phyloP scores from a whole-genome alignment of 1,140 invertebrate species.

The Drosophila obscura region DNA sequence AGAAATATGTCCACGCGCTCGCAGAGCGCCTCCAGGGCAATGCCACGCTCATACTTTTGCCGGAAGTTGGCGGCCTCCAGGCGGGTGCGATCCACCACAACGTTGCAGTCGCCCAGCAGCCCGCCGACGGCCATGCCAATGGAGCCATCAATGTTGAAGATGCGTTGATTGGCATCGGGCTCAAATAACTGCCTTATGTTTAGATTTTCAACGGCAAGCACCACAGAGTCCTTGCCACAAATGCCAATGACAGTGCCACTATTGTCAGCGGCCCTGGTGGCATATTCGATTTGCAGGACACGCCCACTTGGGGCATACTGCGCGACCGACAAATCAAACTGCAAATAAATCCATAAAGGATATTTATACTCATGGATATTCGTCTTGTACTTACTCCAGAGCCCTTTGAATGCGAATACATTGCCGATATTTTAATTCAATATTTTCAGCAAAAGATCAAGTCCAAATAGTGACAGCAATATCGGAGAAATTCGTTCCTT shows the following conservation, averaged over 20 bases:
- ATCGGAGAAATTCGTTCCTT: no score
- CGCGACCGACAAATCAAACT: slow-evolving; percentile 99
- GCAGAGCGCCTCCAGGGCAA: slow-evolving; percentile 95
- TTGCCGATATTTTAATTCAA: slow-evolving; percentile 79
- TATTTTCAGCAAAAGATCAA: not conserved
- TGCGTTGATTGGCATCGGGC: slow-evolving; percentile 94
- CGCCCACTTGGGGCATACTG: slow-evolving; percentile 99
- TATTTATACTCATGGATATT: slow-evolving; percentile 16
- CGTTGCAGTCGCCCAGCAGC: slow-evolving; percentile 95
- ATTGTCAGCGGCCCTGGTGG: slow-evolving; percentile 99
- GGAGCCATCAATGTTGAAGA: slow-evolving; percentile 96
- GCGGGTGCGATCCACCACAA: slow-evolving; percentile 94
- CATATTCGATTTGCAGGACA: slow-evolving; percentile 99
- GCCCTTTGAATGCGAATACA: slow-evolving; percentile 94
- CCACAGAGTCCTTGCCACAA: slow-evolving; percentile 97
- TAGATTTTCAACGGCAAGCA: slow-evolving; percentile 98
- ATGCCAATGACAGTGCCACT: slow-evolving; percentile 98
- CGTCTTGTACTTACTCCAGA: slow-evolving; percentile 90
- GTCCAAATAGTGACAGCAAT: no score
- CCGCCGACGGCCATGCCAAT: slow-evolving; percentile 97
- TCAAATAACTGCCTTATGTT: slow-evolving; percentile 98
- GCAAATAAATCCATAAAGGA: slow-evolving; percentile 43
- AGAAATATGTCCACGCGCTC: slow-evolving; percentile 97
- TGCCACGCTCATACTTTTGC: slow-evolving; percentile 92
- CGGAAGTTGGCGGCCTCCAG: slow-evolving; percentile 95